Conservation (phyloP, 2,888 invertebrate species). For the Glaucopsyche alexis region DNA sequence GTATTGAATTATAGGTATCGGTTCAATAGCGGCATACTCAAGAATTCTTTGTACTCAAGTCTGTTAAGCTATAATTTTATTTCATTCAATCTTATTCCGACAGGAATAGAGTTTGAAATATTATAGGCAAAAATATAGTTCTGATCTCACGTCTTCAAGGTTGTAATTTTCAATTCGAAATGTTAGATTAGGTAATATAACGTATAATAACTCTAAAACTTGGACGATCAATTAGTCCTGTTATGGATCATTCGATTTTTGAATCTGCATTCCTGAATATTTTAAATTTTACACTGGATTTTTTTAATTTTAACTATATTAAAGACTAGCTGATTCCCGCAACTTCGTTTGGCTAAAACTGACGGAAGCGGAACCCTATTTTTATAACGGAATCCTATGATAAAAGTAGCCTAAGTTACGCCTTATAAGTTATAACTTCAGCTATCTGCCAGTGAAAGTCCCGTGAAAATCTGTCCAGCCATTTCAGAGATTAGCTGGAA, state of each 20-base stretch:
- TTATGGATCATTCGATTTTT: conserved; percentile 2
- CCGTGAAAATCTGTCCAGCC: no score
- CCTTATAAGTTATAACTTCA: no score
- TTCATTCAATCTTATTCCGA: not conserved
- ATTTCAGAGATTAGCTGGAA: no score
- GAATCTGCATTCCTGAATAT: not conserved
- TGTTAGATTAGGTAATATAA: conserved; percentile 30
- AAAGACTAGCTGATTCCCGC: no score
- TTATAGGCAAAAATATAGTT: no score
- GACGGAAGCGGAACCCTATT: no score
- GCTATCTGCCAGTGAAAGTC: no score
- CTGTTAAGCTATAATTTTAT: not conserved
- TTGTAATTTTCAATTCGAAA: conserved; percentile 36
- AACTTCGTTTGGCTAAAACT: no score
- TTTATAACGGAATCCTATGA: no score
- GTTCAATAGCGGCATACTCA: conserved; percentile 16
- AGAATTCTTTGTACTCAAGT: conserved; percentile 5
- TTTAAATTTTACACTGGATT: not conserved
- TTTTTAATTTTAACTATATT: no score
- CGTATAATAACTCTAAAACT: conserved; percentile 14
- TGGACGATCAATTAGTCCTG: not conserved
- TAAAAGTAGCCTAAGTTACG: no score
- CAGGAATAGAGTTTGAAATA: not conserved
- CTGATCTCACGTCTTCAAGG: conserved; percentile 32
- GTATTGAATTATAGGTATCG: conserved; percentile 32